phyloP scores from a whole-genome alignment of 2,797 vertebrate species.

The Tolypeutes matacus region DNA sequence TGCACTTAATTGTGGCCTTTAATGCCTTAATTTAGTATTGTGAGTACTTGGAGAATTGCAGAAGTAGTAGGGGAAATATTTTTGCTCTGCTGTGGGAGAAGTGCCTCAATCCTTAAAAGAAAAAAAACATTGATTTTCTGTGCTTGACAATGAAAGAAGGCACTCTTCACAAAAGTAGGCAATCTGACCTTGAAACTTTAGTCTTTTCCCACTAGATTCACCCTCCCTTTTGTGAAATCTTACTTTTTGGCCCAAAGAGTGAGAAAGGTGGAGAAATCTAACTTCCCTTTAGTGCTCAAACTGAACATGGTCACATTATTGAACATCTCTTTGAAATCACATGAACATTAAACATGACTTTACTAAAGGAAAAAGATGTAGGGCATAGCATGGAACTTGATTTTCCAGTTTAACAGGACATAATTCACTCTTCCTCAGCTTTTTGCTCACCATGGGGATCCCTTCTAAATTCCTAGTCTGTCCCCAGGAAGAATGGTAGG shows the following conservation, averaged over 20 bases:
- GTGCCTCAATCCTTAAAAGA: background rate
- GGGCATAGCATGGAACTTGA: background rate
- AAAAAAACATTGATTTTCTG: background rate
- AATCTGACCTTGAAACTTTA: background rate
- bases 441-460: background rate
- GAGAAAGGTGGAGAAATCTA: background rate
- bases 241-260: background rate
- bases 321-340: background rate
- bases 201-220: background rate
- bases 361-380: background rate
- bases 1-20: background rate
- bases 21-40: background rate
- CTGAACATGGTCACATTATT: background rate
- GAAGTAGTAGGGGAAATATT: background rate
- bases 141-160: background rate
- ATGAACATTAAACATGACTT: background rate
- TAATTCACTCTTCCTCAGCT: background rate
- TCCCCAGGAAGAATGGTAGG: background rate
- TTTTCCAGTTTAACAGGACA: constrained; percentile 27
- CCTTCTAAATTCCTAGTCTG: background rate
- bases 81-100: background rate
- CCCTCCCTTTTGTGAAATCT: background rate
- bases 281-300: background rate
- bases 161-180: background rate
- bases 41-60: background rate